Conservation (phyloP, 2,888 invertebrate genomes). For the Selenia dentaria region DNA sequence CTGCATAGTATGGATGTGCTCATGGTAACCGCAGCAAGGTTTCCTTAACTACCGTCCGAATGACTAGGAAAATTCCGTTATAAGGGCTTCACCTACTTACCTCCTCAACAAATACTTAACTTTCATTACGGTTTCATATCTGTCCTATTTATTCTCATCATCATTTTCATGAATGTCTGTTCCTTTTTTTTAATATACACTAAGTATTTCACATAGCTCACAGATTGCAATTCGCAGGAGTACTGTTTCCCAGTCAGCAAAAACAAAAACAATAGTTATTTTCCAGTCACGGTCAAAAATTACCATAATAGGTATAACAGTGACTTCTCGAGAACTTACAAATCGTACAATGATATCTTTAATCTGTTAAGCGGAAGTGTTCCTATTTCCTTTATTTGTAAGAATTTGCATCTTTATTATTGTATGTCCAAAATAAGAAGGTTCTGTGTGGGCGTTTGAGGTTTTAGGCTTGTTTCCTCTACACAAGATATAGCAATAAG, state of each 20-base stretch:
- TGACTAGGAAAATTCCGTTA: no score
- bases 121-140: no score
- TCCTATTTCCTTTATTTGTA: conserved; percentile 31
- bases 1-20: no score
- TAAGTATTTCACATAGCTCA: no score
- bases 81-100: no score
- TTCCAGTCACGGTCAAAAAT: conserved; percentile 6
- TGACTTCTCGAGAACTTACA: neutral
- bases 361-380: conserved; percentile 28
- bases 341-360: conserved; percentile 16
- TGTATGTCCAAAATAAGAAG: conserved; percentile 32
- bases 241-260: neutral
- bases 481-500: neutral
- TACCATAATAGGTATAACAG: conserved; percentile 10
- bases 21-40: no score
- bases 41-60: no score
- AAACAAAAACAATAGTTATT: conserved; percentile 11
- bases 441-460: conserved; percentile 30
- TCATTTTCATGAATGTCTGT: no score
- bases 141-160: no score
- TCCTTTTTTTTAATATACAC: no score
- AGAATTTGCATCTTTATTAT: conserved; percentile 27
- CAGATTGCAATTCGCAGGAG: neutral
- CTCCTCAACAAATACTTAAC: no score
- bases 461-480: neutral